Evolutionary conservation across 2,113 vertebrate species (phyloP).

Genomic region (Edolisoma coerulescens): DNA sequence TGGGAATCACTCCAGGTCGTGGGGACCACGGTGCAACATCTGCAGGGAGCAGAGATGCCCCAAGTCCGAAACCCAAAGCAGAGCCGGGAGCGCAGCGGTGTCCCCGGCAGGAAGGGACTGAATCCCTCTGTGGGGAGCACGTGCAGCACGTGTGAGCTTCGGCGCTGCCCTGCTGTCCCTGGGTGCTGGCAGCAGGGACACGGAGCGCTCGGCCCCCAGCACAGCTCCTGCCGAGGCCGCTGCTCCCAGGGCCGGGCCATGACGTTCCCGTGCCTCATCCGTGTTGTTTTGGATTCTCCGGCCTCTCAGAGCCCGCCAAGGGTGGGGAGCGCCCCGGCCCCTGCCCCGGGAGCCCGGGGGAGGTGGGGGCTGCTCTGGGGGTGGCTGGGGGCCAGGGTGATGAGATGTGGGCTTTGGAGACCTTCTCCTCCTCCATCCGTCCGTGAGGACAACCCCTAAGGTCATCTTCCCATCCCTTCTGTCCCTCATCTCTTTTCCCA

Average conservation of each 20-base stretch:
- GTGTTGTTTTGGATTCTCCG: neutral
- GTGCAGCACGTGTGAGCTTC: accelerated
- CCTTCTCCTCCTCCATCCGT: neutral
- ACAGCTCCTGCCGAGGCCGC: neutral
- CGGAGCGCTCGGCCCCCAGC: accelerated
- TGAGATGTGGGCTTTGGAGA: neutral
- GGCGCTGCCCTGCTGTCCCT: neutral
- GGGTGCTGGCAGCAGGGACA: accelerated
- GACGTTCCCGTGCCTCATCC: neutral
- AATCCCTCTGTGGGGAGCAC: neutral
- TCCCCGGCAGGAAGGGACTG: accelerated
- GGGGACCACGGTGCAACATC: accelerated
- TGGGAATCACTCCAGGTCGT: accelerated
- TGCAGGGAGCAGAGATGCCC: neutral
- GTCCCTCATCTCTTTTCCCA: neutral
- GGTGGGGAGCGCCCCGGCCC: neutral
- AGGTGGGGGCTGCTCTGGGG: accelerated
- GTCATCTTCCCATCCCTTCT: neutral
- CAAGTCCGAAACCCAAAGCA: accelerated
- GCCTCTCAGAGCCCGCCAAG: neutral
- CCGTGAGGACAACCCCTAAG: neutral
- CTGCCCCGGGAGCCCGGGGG: neutral
- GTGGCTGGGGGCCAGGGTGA: neutral
- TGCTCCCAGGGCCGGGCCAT: neutral
- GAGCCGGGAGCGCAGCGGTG: accelerated